phyloP scores from a whole-genome alignment of 2,113 vertebrate genomes.

The Podiceps cristatus region DNA sequence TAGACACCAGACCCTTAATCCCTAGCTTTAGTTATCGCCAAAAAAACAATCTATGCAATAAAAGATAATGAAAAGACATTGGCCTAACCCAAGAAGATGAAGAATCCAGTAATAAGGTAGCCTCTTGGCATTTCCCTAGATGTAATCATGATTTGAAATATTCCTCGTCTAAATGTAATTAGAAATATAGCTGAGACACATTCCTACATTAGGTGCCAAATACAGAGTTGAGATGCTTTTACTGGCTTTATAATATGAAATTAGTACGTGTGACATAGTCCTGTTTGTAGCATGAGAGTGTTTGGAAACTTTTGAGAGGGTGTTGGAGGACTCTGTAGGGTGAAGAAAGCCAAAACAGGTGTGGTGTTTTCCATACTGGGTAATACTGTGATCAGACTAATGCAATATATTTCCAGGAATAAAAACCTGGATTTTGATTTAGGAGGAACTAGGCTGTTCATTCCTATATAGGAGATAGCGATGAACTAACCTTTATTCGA shows the following conservation, averaged over 20 bases:
- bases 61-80: neutral
- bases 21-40: neutral
- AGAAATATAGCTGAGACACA: neutral
- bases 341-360: neutral
- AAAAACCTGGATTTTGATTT: neutral
- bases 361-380: neutral
- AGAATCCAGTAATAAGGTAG: neutral
- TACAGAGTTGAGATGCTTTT: neutral
- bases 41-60: neutral
- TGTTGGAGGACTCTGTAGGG: neutral
- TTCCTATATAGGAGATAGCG: neutral
- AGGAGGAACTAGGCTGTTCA: neutral
- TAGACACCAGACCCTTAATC: neutral
- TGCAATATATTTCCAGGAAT: neutral
- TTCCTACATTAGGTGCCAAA: neutral
- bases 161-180: neutral
- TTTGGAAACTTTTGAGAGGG: neutral
- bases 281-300: neutral
- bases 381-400: neutral
- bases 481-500: neutral
- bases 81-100: rapidly evolving
- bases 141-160: neutral
- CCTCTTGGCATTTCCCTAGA: neutral
- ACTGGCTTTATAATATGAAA: neutral
- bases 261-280: neutral